A percentile compares a stretch with the other conserved stretches of the same genome.
Conservation (phyloP, 2,888 invertebrate species). For the Callimorpha dominula region DNA sequence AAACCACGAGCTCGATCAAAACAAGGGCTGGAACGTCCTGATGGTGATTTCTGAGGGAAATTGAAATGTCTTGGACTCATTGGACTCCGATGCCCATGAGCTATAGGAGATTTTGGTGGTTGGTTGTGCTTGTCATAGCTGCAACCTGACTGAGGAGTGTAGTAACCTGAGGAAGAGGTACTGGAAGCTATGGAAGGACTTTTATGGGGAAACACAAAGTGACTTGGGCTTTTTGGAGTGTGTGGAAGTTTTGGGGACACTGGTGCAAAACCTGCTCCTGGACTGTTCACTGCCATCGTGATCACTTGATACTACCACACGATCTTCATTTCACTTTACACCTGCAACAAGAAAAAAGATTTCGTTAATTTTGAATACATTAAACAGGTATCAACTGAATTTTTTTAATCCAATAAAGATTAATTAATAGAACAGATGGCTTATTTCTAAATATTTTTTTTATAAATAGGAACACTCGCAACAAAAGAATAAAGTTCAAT, state of each 20-base stretch:
- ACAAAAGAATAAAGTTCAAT: not conserved
- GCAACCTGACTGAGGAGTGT: constrained; percentile 85
- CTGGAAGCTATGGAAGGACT: constrained; percentile 84
- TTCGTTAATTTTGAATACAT: not conserved
- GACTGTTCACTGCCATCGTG: constrained; percentile 87
- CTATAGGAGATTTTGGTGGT: constrained; percentile 82
- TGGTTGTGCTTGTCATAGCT: constrained; percentile 80
- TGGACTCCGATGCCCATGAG: constrained; percentile 87
- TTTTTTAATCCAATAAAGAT: not conserved
- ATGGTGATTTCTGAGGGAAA: constrained; percentile 82
- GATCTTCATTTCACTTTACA: constrained; percentile 64
- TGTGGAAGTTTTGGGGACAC: constrained; percentile 84
- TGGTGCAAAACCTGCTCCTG: constrained; percentile 85
- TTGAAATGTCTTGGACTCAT: constrained; percentile 88
- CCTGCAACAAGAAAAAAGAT: constrained; percentile 67
- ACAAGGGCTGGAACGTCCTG: constrained; percentile 80
- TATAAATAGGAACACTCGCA: not conserved
- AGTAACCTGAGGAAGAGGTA: constrained; percentile 86
- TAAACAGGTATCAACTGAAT: not conserved
- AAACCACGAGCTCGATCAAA: constrained; percentile 71
- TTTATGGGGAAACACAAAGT: constrained; percentile 85
- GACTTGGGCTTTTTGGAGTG: constrained; percentile 86
- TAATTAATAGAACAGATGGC: not conserved
- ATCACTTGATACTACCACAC: constrained; percentile 53
- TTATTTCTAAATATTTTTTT: not conserved